Percentiles rank a stretch among this genome's conserved stretches.
phyloP scores from a whole-genome alignment of 2,888 invertebrate species.

The Rapana venosa region DNA sequence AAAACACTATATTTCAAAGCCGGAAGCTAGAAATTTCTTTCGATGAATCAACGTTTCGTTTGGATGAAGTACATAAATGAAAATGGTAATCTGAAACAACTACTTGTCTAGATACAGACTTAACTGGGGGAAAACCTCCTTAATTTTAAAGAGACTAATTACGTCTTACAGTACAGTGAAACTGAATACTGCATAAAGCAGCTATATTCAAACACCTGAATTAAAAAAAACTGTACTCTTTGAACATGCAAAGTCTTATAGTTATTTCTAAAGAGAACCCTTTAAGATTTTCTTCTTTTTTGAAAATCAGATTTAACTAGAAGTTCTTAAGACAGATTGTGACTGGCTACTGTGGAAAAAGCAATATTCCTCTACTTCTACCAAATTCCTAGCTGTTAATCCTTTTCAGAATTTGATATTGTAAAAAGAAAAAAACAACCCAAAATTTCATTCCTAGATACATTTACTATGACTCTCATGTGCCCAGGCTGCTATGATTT shows the following conservation, averaged over 20 bases:
- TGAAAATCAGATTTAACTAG: neutral
- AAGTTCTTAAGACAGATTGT: conserved; percentile 6
- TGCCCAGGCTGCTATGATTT: too few relatives aligned
- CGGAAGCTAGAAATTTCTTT: neutral
- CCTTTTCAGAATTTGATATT: neutral
- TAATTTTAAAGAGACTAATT: neutral
- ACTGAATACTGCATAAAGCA: neutral
- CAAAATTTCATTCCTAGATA: too few relatives aligned
- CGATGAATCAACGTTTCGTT: neutral
- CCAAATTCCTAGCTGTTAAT: neutral
- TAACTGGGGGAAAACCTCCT: too few relatives aligned
- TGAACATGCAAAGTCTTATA: neutral
- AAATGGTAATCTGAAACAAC: too few relatives aligned
- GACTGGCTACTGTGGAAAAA: conserved; percentile 28
- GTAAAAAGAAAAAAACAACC: neutral
- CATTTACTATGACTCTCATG: too few relatives aligned
- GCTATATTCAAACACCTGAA: too few relatives aligned
- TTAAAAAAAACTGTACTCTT: neutral
- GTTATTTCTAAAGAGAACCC: neutral
- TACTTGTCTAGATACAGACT: too few relatives aligned
- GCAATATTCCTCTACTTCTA: neutral
- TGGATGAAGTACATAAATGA: conserved; percentile 14
- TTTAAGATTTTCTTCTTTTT: neutral
- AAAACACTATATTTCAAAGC: neutral
- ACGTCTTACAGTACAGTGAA: neutral